phyloP scores from a whole-genome alignment of 2,888 invertebrate genomes.

The Drosophila conformis region DNA sequence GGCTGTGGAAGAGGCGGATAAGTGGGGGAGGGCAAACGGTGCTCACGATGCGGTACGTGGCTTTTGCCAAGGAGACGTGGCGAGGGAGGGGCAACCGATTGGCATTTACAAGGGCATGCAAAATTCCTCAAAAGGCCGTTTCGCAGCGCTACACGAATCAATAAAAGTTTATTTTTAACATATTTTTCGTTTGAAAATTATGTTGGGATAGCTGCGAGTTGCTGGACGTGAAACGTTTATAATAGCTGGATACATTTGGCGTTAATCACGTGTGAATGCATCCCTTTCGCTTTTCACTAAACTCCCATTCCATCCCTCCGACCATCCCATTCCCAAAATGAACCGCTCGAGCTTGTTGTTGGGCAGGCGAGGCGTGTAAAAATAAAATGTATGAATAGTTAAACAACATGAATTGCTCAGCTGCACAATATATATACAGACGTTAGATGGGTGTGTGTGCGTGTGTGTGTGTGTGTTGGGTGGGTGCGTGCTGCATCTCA shows the following conservation, averaged over 20 bases:
- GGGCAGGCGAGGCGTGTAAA: constrained; percentile 30
- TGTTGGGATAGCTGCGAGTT: constrained; percentile 21
- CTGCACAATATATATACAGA: constrained; percentile 26
- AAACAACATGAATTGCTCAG: constrained; percentile 35
- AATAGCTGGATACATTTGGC: constrained; percentile 35
- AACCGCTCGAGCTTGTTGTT: not conserved
- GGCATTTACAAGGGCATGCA: constrained; percentile 65
- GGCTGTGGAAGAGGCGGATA: not conserved
- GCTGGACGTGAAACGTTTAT: constrained; percentile 13
- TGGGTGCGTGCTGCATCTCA: constrained; percentile 11
- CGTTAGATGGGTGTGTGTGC: not conserved
- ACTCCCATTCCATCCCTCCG: not conserved
- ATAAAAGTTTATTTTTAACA: constrained; percentile 67
- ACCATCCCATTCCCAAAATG: not conserved
- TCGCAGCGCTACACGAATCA: constrained; percentile 31
- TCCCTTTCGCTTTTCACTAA: constrained; percentile 41
- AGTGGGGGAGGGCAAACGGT: not conserved
- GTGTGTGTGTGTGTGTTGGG: not conserved
- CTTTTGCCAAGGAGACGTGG: constrained; percentile 40
- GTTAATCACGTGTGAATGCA: constrained; percentile 70
- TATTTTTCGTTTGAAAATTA: constrained; percentile 39
- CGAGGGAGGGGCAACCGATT: constrained; percentile 31
- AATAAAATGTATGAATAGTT: constrained; percentile 50
- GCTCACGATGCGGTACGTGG: constrained; percentile 49
- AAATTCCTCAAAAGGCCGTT: constrained; percentile 68